Evolutionary conservation across 1,140 invertebrate species (phyloP), one percentile per base, ranked within the genome.

Genomic region (Cryptotermes secundus): DNA sequence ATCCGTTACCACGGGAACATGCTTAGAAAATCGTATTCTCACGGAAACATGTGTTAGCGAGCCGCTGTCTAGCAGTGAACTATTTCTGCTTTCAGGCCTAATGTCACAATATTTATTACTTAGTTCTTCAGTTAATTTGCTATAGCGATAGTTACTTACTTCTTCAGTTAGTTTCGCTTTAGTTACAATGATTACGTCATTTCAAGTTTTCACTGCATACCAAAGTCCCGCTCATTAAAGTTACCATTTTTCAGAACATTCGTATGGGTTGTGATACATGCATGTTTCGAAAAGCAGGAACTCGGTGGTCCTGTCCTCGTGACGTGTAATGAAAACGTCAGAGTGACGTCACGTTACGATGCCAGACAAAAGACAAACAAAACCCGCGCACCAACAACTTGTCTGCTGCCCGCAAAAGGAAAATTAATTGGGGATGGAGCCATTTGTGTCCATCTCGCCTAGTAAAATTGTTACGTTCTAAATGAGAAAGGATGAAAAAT

Each of bases 401-500:
- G 59, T 72, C 59, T 72, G 59, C 59, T 72, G 59, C 26, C 59
- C 59, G n/a, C 59, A 72, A 72, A 31, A 14, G 59, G 59, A 72
- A 31, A 72, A 72, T 16, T 31, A 72, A 72, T 72, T 72, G 31
- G 26, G 59, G 59, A 72, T 72, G n/a, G 59, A 72, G 26, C n/a
- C 59, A 72, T 31, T 72, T 31, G 59, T n/a, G 59, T 31, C 59
- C n/a, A 72, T 72, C 59, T n/a, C 59, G 59, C 7, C 1, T 26
- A 31, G 59, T 31, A 72, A 3, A 72, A 72, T 72, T 72, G 7
- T n/a, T n/a, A 4, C n/a, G 19, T 72, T 72, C n/a, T 72, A 72
- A 72, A 72, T 72, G 59, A 72, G 59, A 72, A 72, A 72, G 59
- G n/a, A 72, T 72, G 59, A 72, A 72, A 72, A 72, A 72, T 72